Conservation (phyloP, 2,797 vertebrate species). For the Allenopithecus nigroviridis region DNA sequence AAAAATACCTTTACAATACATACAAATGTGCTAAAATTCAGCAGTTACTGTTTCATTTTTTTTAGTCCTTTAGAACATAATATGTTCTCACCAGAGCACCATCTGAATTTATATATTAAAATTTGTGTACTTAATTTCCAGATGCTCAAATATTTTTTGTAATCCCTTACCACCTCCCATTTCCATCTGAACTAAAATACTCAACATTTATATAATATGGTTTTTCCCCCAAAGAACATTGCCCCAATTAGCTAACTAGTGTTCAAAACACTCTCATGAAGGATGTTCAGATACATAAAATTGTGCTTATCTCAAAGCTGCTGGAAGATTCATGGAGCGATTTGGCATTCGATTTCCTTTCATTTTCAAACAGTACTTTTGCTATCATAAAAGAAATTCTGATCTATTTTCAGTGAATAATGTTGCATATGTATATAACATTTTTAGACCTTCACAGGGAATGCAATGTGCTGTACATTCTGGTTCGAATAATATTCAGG, state of each 20-base stretch:
- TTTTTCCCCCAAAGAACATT: neutral
- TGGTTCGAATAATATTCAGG: neutral
- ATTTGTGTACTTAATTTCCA: conserved; percentile 39
- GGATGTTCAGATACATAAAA: conserved; percentile 9
- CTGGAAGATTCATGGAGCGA: neutral
- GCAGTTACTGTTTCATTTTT: neutral
- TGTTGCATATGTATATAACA: neutral
- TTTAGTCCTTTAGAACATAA: neutral
- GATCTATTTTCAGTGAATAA: conserved; percentile 8
- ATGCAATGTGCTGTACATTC: neutral
- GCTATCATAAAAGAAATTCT: conserved; percentile 31
- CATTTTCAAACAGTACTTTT: neutral
- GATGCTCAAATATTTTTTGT: neutral
- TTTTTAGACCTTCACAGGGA: neutral
- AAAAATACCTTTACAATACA: neutral
- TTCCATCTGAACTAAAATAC: conserved; percentile 27
- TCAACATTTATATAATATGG: conserved; percentile 28
- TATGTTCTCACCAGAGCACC: neutral
- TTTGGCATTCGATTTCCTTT: neutral
- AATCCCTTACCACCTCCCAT: neutral
- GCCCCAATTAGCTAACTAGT: conserved; percentile 1
- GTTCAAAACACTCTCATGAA: neutral
- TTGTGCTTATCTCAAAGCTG: neutral
- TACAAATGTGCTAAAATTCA: neutral
- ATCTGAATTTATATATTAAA: conserved; percentile 28